These are phyloP conservation scores for Dufourea novaeangliae DNA, from an alignment of 1,140 invertebrate genomes.

Conservation along the genomic window DNA sequence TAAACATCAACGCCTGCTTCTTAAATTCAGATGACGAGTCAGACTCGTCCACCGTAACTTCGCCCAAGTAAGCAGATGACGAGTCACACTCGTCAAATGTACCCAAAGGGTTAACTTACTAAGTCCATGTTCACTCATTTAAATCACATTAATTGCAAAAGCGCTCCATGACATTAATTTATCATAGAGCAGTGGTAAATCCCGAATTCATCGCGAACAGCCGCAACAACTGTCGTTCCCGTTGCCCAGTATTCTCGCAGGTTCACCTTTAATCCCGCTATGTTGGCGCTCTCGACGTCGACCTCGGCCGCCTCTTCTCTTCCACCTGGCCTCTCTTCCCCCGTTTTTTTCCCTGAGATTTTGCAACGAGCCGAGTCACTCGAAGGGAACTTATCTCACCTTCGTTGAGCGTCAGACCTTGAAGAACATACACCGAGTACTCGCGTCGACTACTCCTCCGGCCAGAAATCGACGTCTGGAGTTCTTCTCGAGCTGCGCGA, in stretches of 20 bases:
- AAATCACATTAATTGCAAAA: too few species aligned
- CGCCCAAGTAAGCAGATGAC: too few species aligned
- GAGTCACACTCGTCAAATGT: too few species aligned
- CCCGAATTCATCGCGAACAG: too few species aligned
- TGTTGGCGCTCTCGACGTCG: slow-evolving; percentile 2
- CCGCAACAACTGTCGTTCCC: too few species aligned
- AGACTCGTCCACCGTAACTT: too few species aligned
- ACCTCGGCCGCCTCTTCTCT: slow-evolving; percentile 13
- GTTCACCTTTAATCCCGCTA: slow-evolving; percentile 52
- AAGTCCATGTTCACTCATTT: too few species aligned
- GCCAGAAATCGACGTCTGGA: neutral
- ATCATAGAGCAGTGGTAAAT: too few species aligned
- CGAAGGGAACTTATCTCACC: slow-evolving; percentile 53
- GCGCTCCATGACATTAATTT: too few species aligned
- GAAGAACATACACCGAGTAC: slow-evolving; percentile 8
- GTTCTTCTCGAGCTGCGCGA: slow-evolving; percentile 8
- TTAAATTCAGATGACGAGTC: too few species aligned
- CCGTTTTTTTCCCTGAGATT: slow-evolving; percentile 16
- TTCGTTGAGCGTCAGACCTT: slow-evolving; percentile 30
- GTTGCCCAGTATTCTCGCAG: slow-evolving; percentile 45
- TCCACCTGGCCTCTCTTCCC: neutral
- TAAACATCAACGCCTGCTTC: too few species aligned
- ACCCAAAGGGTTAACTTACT: too few species aligned
- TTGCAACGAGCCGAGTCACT: slow-evolving; percentile 52
- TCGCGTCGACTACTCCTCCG: neutral